A percentile compares a stretch with the other conserved stretches of the same genome.
phyloP scores from a whole-genome alignment of 2,797 vertebrate species.

The Centropyge bicolor region DNA sequence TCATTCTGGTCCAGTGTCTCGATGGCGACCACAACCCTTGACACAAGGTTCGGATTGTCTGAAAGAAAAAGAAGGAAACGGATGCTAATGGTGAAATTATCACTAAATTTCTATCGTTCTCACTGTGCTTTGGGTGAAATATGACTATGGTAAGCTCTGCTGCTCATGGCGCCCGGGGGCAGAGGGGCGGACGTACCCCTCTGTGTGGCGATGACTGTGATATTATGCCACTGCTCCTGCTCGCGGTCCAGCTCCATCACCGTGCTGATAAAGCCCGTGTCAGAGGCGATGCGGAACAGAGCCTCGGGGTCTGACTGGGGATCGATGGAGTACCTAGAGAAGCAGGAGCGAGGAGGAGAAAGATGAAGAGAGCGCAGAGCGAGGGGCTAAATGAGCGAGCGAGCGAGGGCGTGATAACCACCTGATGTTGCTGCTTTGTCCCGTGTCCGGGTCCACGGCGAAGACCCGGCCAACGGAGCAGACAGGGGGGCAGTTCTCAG shows the following conservation, averaged over 20 bases:
- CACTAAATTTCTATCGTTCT: constrained; percentile 44
- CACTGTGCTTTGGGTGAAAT: constrained; percentile 43
- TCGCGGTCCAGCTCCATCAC: constrained; percentile 90
- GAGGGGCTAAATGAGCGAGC: constrained; percentile 24
- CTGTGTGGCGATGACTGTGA: constrained; percentile 92
- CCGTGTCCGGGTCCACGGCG: constrained; percentile 89
- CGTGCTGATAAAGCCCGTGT: constrained; percentile 89
- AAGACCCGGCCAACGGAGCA: constrained; percentile 87
- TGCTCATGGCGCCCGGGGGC: constrained; percentile 33
- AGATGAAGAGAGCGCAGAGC: not conserved
- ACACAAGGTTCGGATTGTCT: constrained; percentile 92
- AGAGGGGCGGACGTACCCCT: constrained; percentile 83
- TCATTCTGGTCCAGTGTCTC: constrained; percentile 94
- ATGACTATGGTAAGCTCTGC: constrained; percentile 42
- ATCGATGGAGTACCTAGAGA: constrained; percentile 90
- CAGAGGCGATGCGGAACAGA: constrained; percentile 90
- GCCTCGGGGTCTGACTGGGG: constrained; percentile 90
- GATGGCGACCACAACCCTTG: constrained; percentile 90
- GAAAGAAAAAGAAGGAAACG: constrained; percentile 44
- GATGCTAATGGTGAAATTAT: constrained; percentile 58
- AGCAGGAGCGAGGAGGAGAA: constrained; percentile 1
- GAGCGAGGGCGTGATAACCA: constrained; percentile 52
- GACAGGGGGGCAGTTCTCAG: constrained; percentile 88
- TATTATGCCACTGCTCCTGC: constrained; percentile 90
- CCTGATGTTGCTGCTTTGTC: constrained; percentile 89